Percentiles rank a stretch among this genome's conserved stretches.
These are phyloP conservation scores for Trematomus bernacchii DNA, from an alignment of 2,797 vertebrate genomes.

Conservation along the genomic window DNA sequence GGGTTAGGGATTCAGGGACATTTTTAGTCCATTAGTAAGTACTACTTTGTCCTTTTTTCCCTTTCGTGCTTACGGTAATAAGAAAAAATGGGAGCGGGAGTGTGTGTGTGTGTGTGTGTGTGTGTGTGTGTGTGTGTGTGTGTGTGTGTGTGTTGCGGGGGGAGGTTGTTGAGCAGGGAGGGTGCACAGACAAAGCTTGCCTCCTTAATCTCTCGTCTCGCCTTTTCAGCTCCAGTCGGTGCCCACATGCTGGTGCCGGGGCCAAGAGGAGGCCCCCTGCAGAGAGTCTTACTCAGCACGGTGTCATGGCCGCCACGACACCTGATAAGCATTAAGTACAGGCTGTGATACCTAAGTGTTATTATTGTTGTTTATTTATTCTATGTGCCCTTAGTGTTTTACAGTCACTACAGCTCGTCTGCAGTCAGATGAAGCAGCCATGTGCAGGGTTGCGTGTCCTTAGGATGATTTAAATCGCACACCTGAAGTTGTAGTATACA, in stretches of 20 bases:
- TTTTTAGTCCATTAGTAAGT: constrained; percentile 85
- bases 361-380: constrained; percentile 79
- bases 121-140: no score
- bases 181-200: constrained; percentile 78
- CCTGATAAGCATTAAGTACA: constrained; percentile 90
- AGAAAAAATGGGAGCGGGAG: constrained; percentile 81
- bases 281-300: constrained; percentile 91
- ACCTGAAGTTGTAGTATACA: not conserved
- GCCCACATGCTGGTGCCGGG: constrained; percentile 85
- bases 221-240: constrained; percentile 84
- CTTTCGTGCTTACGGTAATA: constrained; percentile 79
- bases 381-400: constrained; percentile 72
- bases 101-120: constrained; percentile 37
- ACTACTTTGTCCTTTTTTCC: constrained; percentile 69
- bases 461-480: constrained; percentile 27
- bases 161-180: constrained; percentile 57
- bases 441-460: constrained; percentile 8
- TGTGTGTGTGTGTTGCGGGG: not conserved
- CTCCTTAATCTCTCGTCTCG: constrained; percentile 89
- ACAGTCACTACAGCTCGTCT: constrained; percentile 68
- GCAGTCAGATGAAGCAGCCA: constrained; percentile 20
- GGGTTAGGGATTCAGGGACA: constrained; percentile 63
- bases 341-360: constrained; percentile 85
- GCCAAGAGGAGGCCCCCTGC: constrained; percentile 87
- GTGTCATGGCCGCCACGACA: constrained; percentile 86